These are phyloP conservation scores for Bombus soroeensis DNA, from an alignment of 1,140 invertebrate genomes.

Conservation along the genomic window DNA sequence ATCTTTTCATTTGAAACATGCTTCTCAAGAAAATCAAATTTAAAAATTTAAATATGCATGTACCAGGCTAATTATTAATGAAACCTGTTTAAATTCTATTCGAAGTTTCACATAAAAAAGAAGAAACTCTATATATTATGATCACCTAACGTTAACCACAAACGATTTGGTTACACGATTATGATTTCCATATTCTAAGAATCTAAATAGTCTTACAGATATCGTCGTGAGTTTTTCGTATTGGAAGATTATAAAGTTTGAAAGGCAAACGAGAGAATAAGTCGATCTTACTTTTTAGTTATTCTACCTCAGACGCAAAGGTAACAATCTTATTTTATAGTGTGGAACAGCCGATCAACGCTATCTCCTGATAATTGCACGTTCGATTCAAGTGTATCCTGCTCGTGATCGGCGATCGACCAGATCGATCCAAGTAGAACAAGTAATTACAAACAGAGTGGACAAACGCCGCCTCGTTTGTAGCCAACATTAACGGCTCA, in stretches of 20 bases:
- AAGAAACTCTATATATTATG: no score
- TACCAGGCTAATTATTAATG: no score
- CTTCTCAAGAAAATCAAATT: neutral
- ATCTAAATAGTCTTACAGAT: neutral
- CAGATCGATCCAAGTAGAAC: neutral
- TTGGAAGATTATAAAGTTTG: neutral
- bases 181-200: neutral
- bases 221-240: neutral
- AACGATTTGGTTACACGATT: no score
- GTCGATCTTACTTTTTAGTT: neutral
- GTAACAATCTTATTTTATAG: neutral
- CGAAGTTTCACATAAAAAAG: neutral
- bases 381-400: neutral
- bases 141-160: neutral
- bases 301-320: neutral
- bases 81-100: neutral
- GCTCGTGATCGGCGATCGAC: neutral
- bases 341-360: neutral
- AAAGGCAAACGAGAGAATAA: neutral
- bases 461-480: neutral
- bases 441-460: slow-evolving; percentile 1
- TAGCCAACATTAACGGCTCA: neutral
- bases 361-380: neutral
- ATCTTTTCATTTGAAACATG: no score
- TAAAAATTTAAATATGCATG: neutral